Base-by-base conservation (phyloP, 2,888 invertebrate genomes). In the Nasonovia ribisnigri region DNA sequence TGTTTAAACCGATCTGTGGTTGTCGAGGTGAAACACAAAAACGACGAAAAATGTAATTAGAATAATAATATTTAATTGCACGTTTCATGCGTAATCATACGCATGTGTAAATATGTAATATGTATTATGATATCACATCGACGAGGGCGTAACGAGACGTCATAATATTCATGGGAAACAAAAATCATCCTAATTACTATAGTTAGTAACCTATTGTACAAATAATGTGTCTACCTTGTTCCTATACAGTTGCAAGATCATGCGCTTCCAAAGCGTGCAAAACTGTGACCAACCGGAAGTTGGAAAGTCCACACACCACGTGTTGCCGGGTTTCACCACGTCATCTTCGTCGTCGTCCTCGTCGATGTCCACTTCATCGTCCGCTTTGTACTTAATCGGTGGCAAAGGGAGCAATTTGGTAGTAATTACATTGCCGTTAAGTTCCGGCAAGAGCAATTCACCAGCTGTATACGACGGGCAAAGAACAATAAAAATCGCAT, bases 201-300 rank as follows among this genome's bases (percentile, higher is more conserved):
- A 43, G 43, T 43, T 2, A 60, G 11, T 60, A n/a, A 77, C 5
- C n/a, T 3, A 67, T 67, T 67, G n/a, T n/a, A 36, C 29, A 36
- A 43, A 48, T 86, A 29, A 54, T 46, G 11, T 29, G 20, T 20
- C 24, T 95, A 96, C 97, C 96, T 96, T 96, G 95, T 97, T 97
- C 94, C 97, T 96, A 51, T 96, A 95, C 94, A 96, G 97, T 95
- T 97, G 97, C 94, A 96, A 95, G 95, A 97, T 94, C 97, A 97
- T 97, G 92, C 97, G 96, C 77, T 96, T 96, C 84, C 97, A 95
- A 46, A 97, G 95, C 94, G 97, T 96, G 77, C 96, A 95, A 95
- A 97, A 97, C 95, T 97, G 97, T 90, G 96, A 96, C 95, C 96
- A 96, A 87, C 96, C 96, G 0, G 97, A 96, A 0, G 96, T 96